Evolutionary conservation across 2,888 invertebrate genomes (phyloP), one percentile per base, ranked within the genome.

Genomic region (Acanthosoma haemorrhoidale): DNA sequence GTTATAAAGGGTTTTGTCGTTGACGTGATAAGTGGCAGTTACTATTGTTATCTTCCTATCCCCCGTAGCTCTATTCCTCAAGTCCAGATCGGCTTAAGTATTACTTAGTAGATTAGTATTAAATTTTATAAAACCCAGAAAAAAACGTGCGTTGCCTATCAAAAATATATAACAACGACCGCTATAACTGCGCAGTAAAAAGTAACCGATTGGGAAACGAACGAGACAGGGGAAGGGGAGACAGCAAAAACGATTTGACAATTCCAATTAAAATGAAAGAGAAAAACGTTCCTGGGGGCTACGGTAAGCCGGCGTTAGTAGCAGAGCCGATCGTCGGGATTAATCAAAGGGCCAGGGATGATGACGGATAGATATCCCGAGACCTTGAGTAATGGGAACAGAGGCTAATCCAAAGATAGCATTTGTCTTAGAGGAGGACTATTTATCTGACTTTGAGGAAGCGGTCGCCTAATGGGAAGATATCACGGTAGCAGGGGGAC

Each of bases 181-280:
- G n/a, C n/a, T n/a, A n/a, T n/a, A n/a, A n/a, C n/a, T n/a, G n/a
- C n/a, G n/a, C n/a, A n/a, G n/a, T n/a, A n/a, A n/a, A n/a, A n/a
- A n/a, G n/a, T n/a, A n/a, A n/a, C n/a, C n/a, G n/a, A n/a, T n/a
- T n/a, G n/a, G n/a, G n/a, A n/a, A n/a, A n/a, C n/a, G n/a, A n/a
- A n/a, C n/a, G n/a, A n/a, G n/a, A n/a, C n/a, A n/a, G n/a, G n/a
- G 68, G 18, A 63, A 64, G 21, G 25, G 32, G 58, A 58, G 18
- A 21, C 29, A 58, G 31, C 3, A 8, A 13, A 13, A 8, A 8
- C 8, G 36, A 36, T 36, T 8, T 29, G 25, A 34, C 43, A 25
- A 16, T 60, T 70, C 68, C 41, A 39, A 64, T 60, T 68, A 67
- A 69, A 68, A 32, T 68, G 63, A 68, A 64, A 41, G 66, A 31